Conservation (phyloP, 2,113 vertebrate species). For the Papio anubis region DNA sequence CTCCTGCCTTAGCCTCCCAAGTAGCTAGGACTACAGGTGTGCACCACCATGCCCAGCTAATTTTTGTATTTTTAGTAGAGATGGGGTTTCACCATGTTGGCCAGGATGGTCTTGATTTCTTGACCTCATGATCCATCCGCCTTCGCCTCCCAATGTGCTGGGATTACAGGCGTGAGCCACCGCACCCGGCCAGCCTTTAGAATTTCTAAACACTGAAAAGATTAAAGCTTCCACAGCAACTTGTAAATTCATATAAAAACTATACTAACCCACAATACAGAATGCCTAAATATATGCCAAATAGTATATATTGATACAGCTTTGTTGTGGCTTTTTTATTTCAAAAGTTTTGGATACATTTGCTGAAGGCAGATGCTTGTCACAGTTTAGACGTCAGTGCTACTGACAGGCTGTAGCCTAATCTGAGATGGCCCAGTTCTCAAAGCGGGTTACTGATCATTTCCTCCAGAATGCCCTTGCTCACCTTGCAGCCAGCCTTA, state of each 20-base stretch:
- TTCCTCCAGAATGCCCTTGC: fast-evolving
- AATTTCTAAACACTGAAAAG: not conserved
- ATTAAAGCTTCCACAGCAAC: not conserved
- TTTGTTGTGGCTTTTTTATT: not conserved
- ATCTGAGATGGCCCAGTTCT: not conserved
- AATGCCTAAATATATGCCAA: not conserved
- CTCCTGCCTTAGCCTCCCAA: no score
- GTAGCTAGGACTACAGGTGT: no score
- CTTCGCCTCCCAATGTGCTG: no score
- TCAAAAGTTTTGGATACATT: not conserved
- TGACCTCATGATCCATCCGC: no score
- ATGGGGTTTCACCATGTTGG: no score
- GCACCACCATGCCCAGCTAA: fast-evolving
- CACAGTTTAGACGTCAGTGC: not conserved
- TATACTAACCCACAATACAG: not conserved
- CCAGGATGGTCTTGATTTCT: no score
- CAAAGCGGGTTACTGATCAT: not conserved
- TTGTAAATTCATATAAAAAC: not conserved
- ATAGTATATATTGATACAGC: not conserved
- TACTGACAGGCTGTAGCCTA: fast-evolving
- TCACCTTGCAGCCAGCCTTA: no score
- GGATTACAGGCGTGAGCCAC: no score
- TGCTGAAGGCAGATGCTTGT: not conserved
- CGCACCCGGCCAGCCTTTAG: not conserved
- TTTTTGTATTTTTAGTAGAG: no score